Percentiles rank a stretch among this genome's conserved stretches.
phyloP scores from a whole-genome alignment of 2,888 invertebrate genomes.

The Tethea ocularis region DNA sequence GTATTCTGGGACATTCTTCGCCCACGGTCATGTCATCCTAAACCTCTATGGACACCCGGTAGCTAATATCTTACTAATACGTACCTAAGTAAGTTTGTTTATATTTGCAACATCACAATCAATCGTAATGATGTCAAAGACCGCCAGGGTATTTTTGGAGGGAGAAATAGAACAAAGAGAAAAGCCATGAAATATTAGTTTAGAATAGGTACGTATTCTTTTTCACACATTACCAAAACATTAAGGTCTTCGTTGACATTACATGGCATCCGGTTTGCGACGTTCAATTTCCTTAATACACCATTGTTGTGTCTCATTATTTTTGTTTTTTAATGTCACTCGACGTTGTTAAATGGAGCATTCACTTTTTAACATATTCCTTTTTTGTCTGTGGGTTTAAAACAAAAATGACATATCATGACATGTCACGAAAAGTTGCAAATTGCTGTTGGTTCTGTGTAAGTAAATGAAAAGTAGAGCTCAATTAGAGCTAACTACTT shows the following conservation, averaged over 20 bases:
- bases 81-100: too few species aligned
- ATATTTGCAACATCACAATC: too few species aligned
- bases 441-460: background rate
- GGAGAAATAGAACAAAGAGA: background rate
- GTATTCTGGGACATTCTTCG: too few species aligned
- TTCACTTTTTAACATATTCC: slow-evolving; percentile 15
- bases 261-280: slow-evolving; percentile 14
- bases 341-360: slow-evolving; percentile 20
- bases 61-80: too few species aligned
- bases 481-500: background rate
- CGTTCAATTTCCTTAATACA: slow-evolving; percentile 20
- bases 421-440: background rate
- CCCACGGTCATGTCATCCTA: too few species aligned
- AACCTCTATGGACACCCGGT: too few species aligned
- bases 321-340: slow-evolving; percentile 5
- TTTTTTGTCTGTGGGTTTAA: slow-evolving; percentile 7
- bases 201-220: background rate
- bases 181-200: background rate
- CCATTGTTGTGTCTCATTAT: slow-evolving; percentile 15
- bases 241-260: slow-evolving; percentile 3
- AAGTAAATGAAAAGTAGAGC: background rate
- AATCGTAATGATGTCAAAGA: too few species aligned
- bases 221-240: background rate
- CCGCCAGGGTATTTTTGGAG: background rate
- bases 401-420: slow-evolving; percentile 6